A percentile compares a stretch with the other conserved stretches of the same genome.
Evolutionary conservation across 2,888 invertebrate genomes (phyloP).

Genomic region (Empis stercorea): DNA sequence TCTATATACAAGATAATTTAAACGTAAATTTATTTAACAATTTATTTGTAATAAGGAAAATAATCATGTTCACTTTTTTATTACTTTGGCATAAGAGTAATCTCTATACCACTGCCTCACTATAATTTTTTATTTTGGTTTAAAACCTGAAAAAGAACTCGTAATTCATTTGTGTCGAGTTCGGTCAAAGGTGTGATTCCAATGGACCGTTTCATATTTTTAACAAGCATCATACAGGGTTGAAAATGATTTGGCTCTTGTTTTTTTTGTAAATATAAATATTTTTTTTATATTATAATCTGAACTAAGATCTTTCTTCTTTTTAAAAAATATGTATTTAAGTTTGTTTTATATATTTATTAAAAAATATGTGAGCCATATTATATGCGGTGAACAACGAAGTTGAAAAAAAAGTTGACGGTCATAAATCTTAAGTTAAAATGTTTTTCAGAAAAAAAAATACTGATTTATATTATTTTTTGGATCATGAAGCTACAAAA

Average conservation of each 20-base stretch:
- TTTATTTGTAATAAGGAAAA: no score
- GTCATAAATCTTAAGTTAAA: constrained; percentile 11
- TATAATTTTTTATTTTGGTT: no score
- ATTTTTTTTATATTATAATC: constrained; percentile 3
- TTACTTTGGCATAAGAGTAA: no score
- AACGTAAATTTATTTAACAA: no score
- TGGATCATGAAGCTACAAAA: neutral
- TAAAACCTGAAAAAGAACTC: constrained; percentile 8
- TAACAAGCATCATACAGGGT: no score
- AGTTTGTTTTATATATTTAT: no score
- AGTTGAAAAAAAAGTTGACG: constrained; percentile 2
- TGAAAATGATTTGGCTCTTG: no score
- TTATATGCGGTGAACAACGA: constrained; percentile 4
- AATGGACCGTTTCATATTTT: constrained; percentile 5
- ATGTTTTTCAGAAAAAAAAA: constrained; percentile 12
- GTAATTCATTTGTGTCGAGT: constrained; percentile 10
- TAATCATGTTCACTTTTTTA: no score
- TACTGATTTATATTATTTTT: constrained; percentile 10
- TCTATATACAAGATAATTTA: no score
- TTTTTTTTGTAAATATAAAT: neutral
- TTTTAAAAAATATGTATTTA: no score
- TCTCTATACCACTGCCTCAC: no score
- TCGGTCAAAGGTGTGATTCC: constrained; percentile 14
- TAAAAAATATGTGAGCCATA: no score
- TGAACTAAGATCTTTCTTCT: constrained; percentile 1